Conservation (phyloP, 2,888 invertebrate genomes). For the Tenthredo notha region DNA sequence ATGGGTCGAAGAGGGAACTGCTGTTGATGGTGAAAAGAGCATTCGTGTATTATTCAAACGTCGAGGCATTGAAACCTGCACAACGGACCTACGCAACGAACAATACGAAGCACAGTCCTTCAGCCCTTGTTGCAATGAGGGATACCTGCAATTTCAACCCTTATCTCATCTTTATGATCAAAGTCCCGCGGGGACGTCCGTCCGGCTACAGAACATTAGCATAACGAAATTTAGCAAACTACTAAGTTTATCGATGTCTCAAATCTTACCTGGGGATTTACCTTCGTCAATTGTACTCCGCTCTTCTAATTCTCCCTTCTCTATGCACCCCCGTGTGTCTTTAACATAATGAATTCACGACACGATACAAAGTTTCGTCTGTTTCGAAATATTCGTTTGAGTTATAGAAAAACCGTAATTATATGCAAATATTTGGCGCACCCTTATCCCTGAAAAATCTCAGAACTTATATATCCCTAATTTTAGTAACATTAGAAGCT, state of each 20-base stretch:
- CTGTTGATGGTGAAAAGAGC: conserved; percentile 56
- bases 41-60: conserved; percentile 55
- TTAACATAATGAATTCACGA: not conserved
- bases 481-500: not conserved
- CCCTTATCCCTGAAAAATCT: not conserved
- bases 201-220: conserved; percentile 47
- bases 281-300: not conserved
- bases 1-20: conserved; percentile 47
- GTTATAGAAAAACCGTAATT: not conserved
- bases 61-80: conserved; percentile 45
- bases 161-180: conserved; percentile 74
- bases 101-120: conserved; percentile 60
- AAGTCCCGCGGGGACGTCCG: conserved; percentile 54
- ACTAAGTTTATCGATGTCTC: conserved; percentile 14
- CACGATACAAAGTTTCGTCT: not conserved
- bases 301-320: not conserved
- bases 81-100: conserved; percentile 46
- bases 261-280: conserved; percentile 7
- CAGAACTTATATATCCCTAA: not conserved
- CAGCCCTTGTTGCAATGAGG: conserved; percentile 73
- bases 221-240: conserved; percentile 37
- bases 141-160: conserved; percentile 75
- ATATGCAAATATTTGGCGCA: not conserved
- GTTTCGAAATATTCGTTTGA: not conserved
- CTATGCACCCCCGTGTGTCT: not conserved